A percentile compares a stretch with the other conserved stretches of the same genome.
Evolutionary conservation across 30 jellyfish, hydroid and myxozoan genomes (phyloP).

Genomic region (Haliclystus octoradiatus): DNA sequence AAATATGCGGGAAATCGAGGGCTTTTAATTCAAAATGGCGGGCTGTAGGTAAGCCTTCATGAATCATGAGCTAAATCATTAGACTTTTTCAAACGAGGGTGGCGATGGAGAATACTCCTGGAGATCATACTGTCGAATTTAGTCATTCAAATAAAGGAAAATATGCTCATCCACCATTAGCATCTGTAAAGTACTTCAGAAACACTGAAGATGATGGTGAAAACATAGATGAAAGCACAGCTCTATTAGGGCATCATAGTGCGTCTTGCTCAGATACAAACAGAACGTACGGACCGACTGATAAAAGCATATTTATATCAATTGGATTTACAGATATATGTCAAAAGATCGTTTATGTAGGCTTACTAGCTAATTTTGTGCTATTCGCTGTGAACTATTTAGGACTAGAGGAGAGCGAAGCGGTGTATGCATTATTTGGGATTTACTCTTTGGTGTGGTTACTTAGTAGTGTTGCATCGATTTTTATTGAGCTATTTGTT

Average conservation of each 20-base stretch:
- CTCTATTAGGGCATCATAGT: background rate
- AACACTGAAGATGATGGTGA: background rate
- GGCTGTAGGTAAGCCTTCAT: too few relatives aligned
- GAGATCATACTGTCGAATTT: background rate
- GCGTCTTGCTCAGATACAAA: conserved; percentile 1
- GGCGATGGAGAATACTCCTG: background rate
- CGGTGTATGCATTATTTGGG: conserved; percentile 24
- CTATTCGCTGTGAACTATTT: conserved; percentile 30
- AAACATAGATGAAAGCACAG: background rate
- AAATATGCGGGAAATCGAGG: too few relatives aligned
- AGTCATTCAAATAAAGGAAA: background rate
- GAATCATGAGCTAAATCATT: too few relatives aligned
- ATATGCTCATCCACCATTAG: background rate
- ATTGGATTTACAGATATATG: conserved; percentile 50
- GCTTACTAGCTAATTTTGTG: conserved; percentile 48
- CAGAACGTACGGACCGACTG: background rate
- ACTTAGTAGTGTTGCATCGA: conserved; percentile 15
- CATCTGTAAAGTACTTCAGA: background rate
- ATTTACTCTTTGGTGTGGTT: conserved; percentile 22
- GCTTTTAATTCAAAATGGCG: too few relatives aligned
- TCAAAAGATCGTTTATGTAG: conserved; percentile 52
- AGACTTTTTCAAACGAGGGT: too few relatives aligned
- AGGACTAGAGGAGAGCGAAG: conserved; percentile 13
- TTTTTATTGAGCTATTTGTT: conserved; percentile 10
- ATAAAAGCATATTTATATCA: conserved; percentile 13